A percentile compares a stretch with the other conserved stretches of the same genome.
Evolutionary conservation across 2,888 invertebrate species (phyloP).

Genomic region (Therioaphis trifolii): DNA sequence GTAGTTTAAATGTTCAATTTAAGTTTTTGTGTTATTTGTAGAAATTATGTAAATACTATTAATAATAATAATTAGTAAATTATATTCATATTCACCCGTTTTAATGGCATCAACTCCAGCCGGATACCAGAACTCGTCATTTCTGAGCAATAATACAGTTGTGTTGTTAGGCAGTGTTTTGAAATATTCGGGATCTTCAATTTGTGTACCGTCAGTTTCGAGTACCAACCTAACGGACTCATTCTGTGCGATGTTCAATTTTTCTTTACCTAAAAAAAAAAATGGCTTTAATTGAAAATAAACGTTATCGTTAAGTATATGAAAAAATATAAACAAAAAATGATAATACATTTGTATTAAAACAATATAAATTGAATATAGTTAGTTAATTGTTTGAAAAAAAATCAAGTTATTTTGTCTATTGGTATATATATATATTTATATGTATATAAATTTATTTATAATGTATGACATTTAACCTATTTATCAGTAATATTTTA

Average conservation of each 20-base stretch:
- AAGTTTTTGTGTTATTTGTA: too few relatives aligned
- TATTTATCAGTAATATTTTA: not conserved
- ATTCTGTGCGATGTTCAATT: constrained; percentile 85
- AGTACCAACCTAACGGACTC: constrained; percentile 91
- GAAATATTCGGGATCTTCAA: constrained; percentile 96
- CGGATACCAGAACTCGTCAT: constrained; percentile 93
- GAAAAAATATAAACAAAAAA: too few relatives aligned
- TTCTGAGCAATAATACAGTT: constrained; percentile 86
- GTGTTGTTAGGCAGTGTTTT: constrained; percentile 92
- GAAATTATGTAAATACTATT: too few relatives aligned
- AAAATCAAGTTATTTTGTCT: too few relatives aligned
- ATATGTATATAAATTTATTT: not conserved
- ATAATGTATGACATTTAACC: not conserved
- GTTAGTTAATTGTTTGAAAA: too few relatives aligned
- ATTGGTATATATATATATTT: too few relatives aligned
- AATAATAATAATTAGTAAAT: not conserved
- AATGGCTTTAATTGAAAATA: constrained; percentile 15
- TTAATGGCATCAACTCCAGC: constrained; percentile 94
- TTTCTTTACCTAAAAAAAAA: constrained; percentile 80
- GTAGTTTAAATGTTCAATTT: too few relatives aligned
- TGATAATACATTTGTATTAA: too few relatives aligned
- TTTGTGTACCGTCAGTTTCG: constrained; percentile 96
- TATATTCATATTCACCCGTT: constrained; percentile 79
- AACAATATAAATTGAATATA: too few relatives aligned
- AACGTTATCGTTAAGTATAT: too few relatives aligned